Base-by-base conservation (phyloP, 1,140 invertebrate species). In the Belonocnema kinseyi region DNA sequence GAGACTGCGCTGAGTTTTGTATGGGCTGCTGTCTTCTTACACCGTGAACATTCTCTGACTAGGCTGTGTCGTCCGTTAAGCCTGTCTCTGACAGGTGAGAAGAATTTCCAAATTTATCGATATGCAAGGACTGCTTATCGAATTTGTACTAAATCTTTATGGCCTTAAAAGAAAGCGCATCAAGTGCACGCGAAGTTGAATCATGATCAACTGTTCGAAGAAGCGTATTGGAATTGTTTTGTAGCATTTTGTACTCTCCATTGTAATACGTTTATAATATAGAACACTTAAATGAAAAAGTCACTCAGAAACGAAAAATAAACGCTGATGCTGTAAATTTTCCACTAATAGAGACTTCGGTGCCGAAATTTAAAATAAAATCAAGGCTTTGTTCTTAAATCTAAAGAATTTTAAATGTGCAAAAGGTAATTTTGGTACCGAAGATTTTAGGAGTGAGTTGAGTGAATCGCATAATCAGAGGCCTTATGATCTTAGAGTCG, bases 11-110 rank as follows among this genome's bases (percentile, higher is more conserved):
- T 85, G 87, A 88, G 87, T 81, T 87, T 85, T 87, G 74, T 85
- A 85, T 87, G 76, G 74, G 84, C 83, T 86, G 76, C 85, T 87
- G 84, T 87, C 83, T 80, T 87, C 83, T 80, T 83, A 85, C 80
- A 88, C 86, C 80, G 88, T 89, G 88, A 89, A 89, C 88, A 89
- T 89, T 89, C 88, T 89, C 88, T 88, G 85, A 87, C 82, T 77
- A 87, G 88, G 88, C 88, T 89, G 88, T 89, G 88, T 87, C 76
- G 81, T 82, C 81, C 81, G 81, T 88, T 86, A 40, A 66, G 5
- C 61, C 61, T 85, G 84, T 85, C 80, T 84, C 80, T 82, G 73
- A 70, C 80, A 85, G 82, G 61, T 80, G 61, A 66, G 26, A 40
- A 66, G 83, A 83, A 85, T 86, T 84, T 86, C 85, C 77, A 86